Conservation (phyloP, 1,140 invertebrate species). For the Zaprionus kolodkinae region DNA sequence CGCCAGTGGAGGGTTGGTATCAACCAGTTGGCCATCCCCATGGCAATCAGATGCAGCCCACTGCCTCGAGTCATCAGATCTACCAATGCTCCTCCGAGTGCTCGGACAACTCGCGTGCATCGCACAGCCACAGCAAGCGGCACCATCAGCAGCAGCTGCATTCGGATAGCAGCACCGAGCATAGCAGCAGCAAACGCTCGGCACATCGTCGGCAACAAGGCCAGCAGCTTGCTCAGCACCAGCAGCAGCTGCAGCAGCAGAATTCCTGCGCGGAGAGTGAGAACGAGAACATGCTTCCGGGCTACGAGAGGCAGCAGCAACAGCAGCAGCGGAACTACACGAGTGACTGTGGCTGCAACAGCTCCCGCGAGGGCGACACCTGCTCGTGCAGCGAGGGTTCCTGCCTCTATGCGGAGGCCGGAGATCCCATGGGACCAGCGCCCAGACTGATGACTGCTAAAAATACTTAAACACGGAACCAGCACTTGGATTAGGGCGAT, state of each 20-base stretch:
- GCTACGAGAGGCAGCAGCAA: conserved; percentile 60
- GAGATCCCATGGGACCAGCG: conserved; percentile 58
- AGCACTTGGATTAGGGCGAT: conserved; percentile 6
- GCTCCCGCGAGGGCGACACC: conserved; percentile 81
- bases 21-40: conserved; percentile 63
- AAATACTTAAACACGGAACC: conserved; percentile 56
- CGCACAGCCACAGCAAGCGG: conserved; percentile 60
- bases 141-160: conserved; percentile 50
- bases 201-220: conserved; percentile 12
- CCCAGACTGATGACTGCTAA: conserved; percentile 61
- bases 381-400: conserved; percentile 84
- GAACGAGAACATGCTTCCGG: conserved; percentile 71
- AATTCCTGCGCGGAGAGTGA: conserved; percentile 66
- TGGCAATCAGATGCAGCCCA: conserved; percentile 64
- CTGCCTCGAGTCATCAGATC: conserved; percentile 76
- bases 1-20: conserved; percentile 74
- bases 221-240: conserved; percentile 29
- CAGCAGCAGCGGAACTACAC: conserved; percentile 60
- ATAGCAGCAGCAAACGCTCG: conserved; percentile 55
- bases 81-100: conserved; percentile 84
- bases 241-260: conserved; percentile 42
- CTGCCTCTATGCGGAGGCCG: conserved; percentile 82
- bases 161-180: conserved; percentile 75
- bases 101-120: conserved; percentile 78
- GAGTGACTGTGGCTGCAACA: conserved; percentile 80